phyloP scores from a whole-genome alignment of 2,797 vertebrate genomes.

The Basileuterus tristriatus region DNA sequence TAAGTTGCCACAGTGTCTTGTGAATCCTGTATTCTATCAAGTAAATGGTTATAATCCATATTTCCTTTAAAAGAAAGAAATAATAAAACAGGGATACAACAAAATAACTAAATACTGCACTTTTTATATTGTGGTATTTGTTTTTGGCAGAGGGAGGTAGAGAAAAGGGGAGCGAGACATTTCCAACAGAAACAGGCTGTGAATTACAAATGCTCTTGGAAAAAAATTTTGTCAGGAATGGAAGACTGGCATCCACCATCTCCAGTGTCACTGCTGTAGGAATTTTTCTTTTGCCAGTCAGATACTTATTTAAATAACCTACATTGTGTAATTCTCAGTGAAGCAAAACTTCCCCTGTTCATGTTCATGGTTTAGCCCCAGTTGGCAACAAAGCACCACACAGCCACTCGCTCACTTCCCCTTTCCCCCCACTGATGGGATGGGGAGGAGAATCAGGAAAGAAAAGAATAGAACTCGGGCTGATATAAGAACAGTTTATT shows the following conservation, averaged over 20 bases:
- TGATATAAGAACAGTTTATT: neutral
- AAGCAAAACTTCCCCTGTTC: neutral
- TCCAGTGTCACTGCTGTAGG: neutral
- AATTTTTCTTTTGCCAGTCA: neutral
- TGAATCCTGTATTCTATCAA: neutral
- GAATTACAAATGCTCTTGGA: neutral
- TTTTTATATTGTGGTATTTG: neutral
- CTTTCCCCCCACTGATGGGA: neutral
- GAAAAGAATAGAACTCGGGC: neutral
- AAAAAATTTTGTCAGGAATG: neutral
- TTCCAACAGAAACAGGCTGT: neutral
- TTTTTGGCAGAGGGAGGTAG: neutral
- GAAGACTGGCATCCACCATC: neutral
- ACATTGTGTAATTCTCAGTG: neutral
- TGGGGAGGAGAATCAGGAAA: neutral
- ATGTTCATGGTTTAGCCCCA: neutral
- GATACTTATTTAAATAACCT: neutral
- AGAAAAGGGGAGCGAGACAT: neutral
- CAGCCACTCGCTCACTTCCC: neutral
- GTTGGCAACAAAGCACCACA: neutral
- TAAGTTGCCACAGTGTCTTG: constrained; percentile 6
- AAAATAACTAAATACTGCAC: neutral
- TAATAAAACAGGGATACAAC: neutral
- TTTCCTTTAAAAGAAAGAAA: neutral
- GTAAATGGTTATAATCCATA: neutral